Evolutionary conservation across 1,140 invertebrate species (phyloP), one percentile per base, ranked within the genome.

Genomic region (Stegodyphus dumicola): DNA sequence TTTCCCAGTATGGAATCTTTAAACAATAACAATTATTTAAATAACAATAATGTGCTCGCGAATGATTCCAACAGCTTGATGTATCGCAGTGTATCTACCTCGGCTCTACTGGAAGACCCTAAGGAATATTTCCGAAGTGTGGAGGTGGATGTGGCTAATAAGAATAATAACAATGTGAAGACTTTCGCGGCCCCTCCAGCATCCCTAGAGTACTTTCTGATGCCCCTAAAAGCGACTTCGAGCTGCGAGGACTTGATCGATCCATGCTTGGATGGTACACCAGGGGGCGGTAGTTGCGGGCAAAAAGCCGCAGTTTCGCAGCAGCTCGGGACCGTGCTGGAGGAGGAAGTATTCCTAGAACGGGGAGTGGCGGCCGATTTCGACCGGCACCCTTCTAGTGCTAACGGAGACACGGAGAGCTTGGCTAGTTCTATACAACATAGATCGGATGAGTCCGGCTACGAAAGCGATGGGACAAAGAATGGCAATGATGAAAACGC

Each of bases 371-470:
- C 73, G 78, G 66, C 60, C 48, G 74, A 85, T 51, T 85, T 73
- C 52, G 67, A 74, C 18, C 70, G 76, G 67, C 64, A 75, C 75
- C 77, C 67, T 48, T 74, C 69, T 11, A 49, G 51, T 18, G 54
- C 67, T 15, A 71, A 48, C 18, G 79, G 74, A 6, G 87, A 87
- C 65, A 81, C 75, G 6, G 77, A 87, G 33, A 87, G 87, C 51
- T 56, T 87, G 18, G 76, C 87, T 9, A 85, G 87, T 49, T 87
- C 87, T 13, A 79, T 77, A 5, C 87, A 87, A 33, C 87, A 85
- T 52, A 52, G 94, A 90, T 95, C 94, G 51, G 95, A 95, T 89
- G 95, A 95, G 90, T 95, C 94, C 53, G 95, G 95, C 18, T 95
- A 95, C 89, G 95, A 95, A 87, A 95, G 94, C 89, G 95, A 95